Percentiles rank a stretch among this genome's conserved stretches.
phyloP scores from a whole-genome alignment of 2,113 vertebrate genomes.

The Chaenocephalus aceratus region DNA sequence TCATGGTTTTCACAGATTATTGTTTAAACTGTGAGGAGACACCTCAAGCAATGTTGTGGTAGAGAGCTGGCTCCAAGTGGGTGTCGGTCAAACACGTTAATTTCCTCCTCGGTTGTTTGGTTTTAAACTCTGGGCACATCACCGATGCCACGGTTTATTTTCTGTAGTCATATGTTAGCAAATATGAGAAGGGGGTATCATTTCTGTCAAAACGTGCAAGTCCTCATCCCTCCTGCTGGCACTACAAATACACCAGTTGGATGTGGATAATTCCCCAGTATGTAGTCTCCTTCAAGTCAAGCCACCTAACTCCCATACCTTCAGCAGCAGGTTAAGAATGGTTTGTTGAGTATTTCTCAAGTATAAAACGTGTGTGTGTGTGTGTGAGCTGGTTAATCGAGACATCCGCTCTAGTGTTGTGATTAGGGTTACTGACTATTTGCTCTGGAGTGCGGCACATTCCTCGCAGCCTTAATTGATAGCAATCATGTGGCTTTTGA shows the following conservation, averaged over 20 bases:
- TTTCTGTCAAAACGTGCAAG: slow-evolving; percentile 33
- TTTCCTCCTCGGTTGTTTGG: slow-evolving; percentile 72
- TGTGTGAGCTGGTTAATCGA: slow-evolving; percentile 20
- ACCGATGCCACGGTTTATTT: slow-evolving; percentile 74
- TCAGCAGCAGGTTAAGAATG: slow-evolving; percentile 21
- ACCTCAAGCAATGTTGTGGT: slow-evolving; percentile 61
- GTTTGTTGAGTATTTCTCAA: no score
- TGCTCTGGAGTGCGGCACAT: slow-evolving; percentile 69
- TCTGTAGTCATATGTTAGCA: slow-evolving; percentile 65
- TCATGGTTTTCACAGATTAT: slow-evolving; percentile 60
- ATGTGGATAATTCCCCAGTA: slow-evolving; percentile 24
- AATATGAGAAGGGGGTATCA: slow-evolving; percentile 43
- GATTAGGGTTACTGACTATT: slow-evolving; percentile 71
- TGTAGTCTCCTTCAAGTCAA: background rate
- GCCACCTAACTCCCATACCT: background rate
- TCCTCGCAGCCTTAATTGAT: slow-evolving; percentile 77
- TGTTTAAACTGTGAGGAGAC: slow-evolving; percentile 61
- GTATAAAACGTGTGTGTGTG: no score
- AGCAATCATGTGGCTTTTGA: slow-evolving; percentile 76
- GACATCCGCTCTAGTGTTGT: slow-evolving; percentile 67
- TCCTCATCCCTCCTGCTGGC: slow-evolving; percentile 31
- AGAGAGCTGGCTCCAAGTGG: slow-evolving; percentile 39
- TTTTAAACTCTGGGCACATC: slow-evolving; percentile 60
- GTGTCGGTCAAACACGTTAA: slow-evolving; percentile 75
- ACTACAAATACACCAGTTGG: slow-evolving; percentile 19